phyloP scores from a whole-genome alignment of 2,888 invertebrate species.

The Trimorus sp. region DNA sequence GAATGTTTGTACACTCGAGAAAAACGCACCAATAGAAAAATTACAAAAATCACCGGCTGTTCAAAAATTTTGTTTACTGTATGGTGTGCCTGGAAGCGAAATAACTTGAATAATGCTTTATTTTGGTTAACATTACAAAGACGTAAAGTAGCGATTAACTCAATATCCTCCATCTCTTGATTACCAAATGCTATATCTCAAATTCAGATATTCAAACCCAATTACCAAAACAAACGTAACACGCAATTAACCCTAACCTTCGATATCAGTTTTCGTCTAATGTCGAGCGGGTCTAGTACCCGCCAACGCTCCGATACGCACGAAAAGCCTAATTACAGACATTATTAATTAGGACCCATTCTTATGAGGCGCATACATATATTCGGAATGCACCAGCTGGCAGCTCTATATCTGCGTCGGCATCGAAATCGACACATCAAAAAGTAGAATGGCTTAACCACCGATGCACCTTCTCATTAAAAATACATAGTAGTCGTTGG shows the following conservation, averaged over 20 bases:
- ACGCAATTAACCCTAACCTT: slow-evolving; percentile 8
- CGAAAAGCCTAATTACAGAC: slow-evolving; percentile 47
- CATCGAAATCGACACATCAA: slow-evolving; percentile 55
- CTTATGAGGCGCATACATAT: slow-evolving; percentile 53
- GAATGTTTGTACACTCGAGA: no score
- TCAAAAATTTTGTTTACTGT: no score
- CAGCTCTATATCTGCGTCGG: slow-evolving; percentile 47
- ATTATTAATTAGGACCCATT: slow-evolving; percentile 57
- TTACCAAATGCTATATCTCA: no score
- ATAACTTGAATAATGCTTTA: no score
- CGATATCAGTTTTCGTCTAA: slow-evolving; percentile 32
- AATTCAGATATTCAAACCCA: neutral
- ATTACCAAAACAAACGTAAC: neutral
- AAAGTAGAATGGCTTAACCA: slow-evolving; percentile 55
- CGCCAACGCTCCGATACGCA: slow-evolving; percentile 14
- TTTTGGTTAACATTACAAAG: no score
- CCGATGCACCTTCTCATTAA: slow-evolving; percentile 61
- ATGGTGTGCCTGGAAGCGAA: no score
- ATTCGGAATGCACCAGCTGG: slow-evolving; percentile 61
- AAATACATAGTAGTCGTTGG: slow-evolving; percentile 56
- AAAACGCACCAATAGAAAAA: no score
- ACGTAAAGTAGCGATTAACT: no score
- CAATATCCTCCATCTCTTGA: no score
- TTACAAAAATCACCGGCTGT: no score
- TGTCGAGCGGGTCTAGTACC: neutral